phyloP scores from a whole-genome alignment of 2,888 invertebrate genomes.

The Carcina quercana region DNA sequence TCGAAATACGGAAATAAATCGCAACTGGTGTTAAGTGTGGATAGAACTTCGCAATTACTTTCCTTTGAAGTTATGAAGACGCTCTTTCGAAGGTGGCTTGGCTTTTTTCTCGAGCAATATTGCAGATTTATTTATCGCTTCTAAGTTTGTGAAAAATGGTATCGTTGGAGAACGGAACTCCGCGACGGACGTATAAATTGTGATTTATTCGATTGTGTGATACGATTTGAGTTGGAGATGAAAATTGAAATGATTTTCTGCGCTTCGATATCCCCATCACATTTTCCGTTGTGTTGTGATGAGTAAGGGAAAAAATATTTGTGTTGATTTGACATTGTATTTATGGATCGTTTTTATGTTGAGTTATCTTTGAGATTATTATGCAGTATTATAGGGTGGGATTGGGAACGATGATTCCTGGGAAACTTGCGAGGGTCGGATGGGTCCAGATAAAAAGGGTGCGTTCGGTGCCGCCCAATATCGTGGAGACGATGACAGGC shows the following conservation, averaged over 20 bases:
- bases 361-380: conserved; percentile 35
- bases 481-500: conserved; percentile 38
- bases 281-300: neutral
- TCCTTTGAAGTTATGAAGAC: conserved; percentile 15
- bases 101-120: conserved; percentile 19
- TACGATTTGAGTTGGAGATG: conserved; percentile 19
- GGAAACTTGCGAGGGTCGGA: conserved; percentile 50
- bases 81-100: conserved; percentile 10
- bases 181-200: conserved; percentile 21
- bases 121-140: conserved; percentile 27
- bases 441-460: conserved; percentile 57
- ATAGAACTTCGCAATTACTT: conserved; percentile 16
- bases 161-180: conserved; percentile 18
- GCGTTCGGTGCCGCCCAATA: conserved; percentile 40
- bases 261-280: neutral
- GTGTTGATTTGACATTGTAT: neutral
- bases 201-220: conserved; percentile 20
- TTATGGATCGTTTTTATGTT: conserved; percentile 17
- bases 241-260: conserved; percentile 16
- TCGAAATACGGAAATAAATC: conserved; percentile 8
- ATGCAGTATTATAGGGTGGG: conserved; percentile 45
- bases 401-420: conserved; percentile 50
- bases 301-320: conserved; percentile 1
- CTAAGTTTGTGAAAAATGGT: conserved; percentile 28
- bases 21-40: conserved; percentile 1